Percentiles rank a stretch among this genome's conserved stretches.
Evolutionary conservation across 2,113 vertebrate species (phyloP).

Genomic region (Psilopogon haemacephalus): DNA sequence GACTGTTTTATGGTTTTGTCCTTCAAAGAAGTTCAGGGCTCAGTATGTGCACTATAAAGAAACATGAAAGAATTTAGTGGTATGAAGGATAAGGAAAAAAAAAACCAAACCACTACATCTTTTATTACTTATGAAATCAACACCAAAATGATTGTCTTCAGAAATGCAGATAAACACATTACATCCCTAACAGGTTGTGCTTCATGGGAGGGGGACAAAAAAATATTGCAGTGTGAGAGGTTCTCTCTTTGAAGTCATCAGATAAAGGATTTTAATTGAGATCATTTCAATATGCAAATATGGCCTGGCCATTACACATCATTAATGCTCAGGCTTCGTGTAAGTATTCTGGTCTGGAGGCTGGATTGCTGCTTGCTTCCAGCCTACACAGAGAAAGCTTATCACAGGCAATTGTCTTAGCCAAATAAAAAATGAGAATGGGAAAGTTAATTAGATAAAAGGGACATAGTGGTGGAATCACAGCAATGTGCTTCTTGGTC

Average conservation of each 20-base stretch:
- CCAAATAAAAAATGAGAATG: slow-evolving; percentile 83
- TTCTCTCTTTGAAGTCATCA: slow-evolving; percentile 62
- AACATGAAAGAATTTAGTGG: slow-evolving; percentile 23
- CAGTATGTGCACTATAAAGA: slow-evolving; percentile 11
- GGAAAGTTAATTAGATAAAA: slow-evolving; percentile 83
- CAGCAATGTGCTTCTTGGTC: slow-evolving; percentile 65
- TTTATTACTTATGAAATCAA: slow-evolving; percentile 50
- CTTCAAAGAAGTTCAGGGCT: slow-evolving; percentile 29
- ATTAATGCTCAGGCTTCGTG: slow-evolving; percentile 35
- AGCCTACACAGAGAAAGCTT: slow-evolving; percentile 69
- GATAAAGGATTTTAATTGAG: slow-evolving; percentile 71
- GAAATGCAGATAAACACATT: slow-evolving; percentile 59
- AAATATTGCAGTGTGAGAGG: slow-evolving; percentile 61
- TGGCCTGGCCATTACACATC: slow-evolving; percentile 38
- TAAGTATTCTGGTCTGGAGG: slow-evolving; percentile 30
- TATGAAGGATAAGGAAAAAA: not conserved
- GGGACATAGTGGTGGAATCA: slow-evolving; percentile 77
- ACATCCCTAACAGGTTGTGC: slow-evolving; percentile 25
- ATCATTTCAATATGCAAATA: slow-evolving; percentile 79
- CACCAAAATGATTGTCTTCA: slow-evolving; percentile 31
- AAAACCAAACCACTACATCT: too few species aligned
- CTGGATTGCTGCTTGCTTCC: slow-evolving; percentile 62
- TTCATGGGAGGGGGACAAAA: slow-evolving; percentile 12
- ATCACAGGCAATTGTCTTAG: slow-evolving; percentile 82
- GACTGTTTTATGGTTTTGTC: slow-evolving; percentile 9